Evolutionary conservation across 2,888 invertebrate genomes (phyloP).

Genomic region (Troilus luridus): DNA sequence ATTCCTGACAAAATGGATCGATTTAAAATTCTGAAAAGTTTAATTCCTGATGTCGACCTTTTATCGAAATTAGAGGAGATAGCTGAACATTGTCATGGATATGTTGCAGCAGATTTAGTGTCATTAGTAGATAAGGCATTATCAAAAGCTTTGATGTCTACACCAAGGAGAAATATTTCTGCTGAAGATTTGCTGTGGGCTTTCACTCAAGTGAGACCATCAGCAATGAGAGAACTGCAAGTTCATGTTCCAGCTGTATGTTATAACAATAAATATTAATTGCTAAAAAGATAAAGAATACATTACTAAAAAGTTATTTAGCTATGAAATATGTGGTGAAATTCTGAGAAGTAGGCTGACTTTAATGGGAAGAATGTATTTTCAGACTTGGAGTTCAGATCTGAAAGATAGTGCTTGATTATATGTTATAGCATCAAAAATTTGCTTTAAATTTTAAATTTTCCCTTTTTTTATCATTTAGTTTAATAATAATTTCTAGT

Average conservation of each 20-base stretch:
- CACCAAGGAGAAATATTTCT: slow-evolving; percentile 67
- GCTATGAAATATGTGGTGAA: background rate
- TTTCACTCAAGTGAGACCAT: slow-evolving; percentile 82
- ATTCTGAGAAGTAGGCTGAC: background rate
- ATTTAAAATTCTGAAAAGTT: slow-evolving; percentile 77
- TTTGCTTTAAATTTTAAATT: background rate
- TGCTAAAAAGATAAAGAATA: background rate
- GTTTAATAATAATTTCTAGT: no score
- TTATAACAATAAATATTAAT: slow-evolving; percentile 3
- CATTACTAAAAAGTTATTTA: background rate
- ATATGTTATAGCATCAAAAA: no score
- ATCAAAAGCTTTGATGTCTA: slow-evolving; percentile 67
- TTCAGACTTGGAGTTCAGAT: background rate
- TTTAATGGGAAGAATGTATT: background rate
- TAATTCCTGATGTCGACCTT: slow-evolving; percentile 71
- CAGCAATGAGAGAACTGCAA: slow-evolving; percentile 91
- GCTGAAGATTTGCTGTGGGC: slow-evolving; percentile 76
- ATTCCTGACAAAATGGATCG: slow-evolving; percentile 80
- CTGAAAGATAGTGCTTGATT: background rate
- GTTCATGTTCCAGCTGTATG: slow-evolving; percentile 88
- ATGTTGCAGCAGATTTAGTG: slow-evolving; percentile 89
- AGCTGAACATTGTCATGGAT: slow-evolving; percentile 86
- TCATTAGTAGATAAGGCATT: slow-evolving; percentile 83
- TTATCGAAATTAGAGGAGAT: slow-evolving; percentile 75
- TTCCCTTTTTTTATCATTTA: background rate